phyloP scores from a whole-genome alignment of 2,797 vertebrate genomes.

The Amblyopsis hoosieri region DNA sequence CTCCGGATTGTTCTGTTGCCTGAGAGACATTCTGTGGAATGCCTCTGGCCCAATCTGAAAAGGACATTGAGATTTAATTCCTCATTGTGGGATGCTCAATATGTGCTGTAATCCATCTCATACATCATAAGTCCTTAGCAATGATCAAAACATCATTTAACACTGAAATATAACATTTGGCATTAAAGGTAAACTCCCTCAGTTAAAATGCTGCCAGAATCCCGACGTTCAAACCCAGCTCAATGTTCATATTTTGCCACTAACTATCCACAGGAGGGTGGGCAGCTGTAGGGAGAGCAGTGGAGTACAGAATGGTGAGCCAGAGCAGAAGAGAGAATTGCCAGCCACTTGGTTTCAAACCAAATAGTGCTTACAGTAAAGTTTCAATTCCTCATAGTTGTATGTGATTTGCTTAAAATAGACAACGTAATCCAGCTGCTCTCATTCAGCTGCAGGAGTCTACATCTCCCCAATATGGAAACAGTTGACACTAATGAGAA shows the following conservation, averaged over 20 bases:
- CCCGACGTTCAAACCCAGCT: too few relatives aligned
- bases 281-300: too few relatives aligned
- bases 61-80: conserved; percentile 32
- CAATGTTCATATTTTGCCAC: too few relatives aligned
- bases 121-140: conserved; percentile 8
- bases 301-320: too few relatives aligned
- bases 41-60: conserved; percentile 81
- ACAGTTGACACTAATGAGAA: conserved; percentile 11
- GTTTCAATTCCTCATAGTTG: conserved; percentile 1
- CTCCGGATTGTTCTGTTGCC: conserved; percentile 71
- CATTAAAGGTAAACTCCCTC: too few relatives aligned
- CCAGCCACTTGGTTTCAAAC: background rate
- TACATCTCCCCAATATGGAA: conserved; percentile 27
- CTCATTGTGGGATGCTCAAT: conserved; percentile 12
- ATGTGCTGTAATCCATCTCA: conserved; percentile 28
- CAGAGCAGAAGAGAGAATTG: background rate
- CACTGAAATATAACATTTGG: background rate
- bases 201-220: too few relatives aligned
- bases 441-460: conserved; percentile 37
- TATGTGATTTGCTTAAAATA: conserved; percentile 10
- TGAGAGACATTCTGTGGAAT: conserved; percentile 57
- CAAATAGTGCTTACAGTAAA: background rate
- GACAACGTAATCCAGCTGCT: conserved; percentile 1
- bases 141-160: conserved; percentile 6
- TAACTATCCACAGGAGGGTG: too few relatives aligned